Conservation (phyloP, 2,113 vertebrate genomes). For the Scolopax mira region DNA sequence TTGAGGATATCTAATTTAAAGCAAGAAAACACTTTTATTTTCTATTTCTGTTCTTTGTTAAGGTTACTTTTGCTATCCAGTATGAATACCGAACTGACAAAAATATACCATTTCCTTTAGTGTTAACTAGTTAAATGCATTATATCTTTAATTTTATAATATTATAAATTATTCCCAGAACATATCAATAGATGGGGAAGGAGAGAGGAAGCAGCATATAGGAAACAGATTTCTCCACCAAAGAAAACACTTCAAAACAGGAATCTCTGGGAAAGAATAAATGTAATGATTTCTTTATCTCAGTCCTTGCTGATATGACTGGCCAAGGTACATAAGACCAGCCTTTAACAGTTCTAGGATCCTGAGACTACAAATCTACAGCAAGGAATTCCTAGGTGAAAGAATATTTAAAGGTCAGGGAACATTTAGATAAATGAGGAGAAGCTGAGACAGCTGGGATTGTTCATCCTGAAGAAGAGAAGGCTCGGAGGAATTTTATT, state of each 20-base stretch:
- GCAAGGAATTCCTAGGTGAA: not conserved
- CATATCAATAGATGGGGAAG: not conserved
- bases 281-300: not conserved
- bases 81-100: not conserved
- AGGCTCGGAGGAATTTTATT: not conserved
- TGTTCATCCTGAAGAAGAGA: not conserved
- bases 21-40: not conserved
- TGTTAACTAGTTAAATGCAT: not conserved
- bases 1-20: not conserved
- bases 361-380: not conserved
- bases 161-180: not conserved
- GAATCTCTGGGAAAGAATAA: not conserved
- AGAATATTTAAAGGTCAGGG: not conserved
- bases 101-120: not conserved
- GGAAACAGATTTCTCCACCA: not conserved
- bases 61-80: not conserved
- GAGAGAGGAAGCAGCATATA: not conserved
- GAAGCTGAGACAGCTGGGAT: not conserved
- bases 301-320: not conserved
- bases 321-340: not conserved
- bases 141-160: not conserved
- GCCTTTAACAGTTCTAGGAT: not conserved
- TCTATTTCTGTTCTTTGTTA: not conserved
- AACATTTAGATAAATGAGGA: not conserved
- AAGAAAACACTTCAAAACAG: not conserved